Evolutionary conservation across 2,113 vertebrate genomes (phyloP).

Genomic region (Rallus limicola): DNA sequence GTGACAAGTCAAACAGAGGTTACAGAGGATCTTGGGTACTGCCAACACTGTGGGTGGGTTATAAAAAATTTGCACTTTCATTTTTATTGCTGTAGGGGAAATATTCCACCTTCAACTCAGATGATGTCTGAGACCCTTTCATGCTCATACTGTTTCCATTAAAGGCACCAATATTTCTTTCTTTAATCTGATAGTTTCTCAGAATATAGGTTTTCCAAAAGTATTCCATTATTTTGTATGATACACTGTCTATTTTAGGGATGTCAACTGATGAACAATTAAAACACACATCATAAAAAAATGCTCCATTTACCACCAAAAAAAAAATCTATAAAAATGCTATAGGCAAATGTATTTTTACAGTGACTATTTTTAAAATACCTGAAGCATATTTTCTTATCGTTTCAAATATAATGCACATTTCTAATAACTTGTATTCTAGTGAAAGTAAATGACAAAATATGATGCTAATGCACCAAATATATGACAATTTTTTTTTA

Average conservation of each 20-base stretch:
- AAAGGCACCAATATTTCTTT: not conserved
- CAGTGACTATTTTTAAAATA: not conserved
- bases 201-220: not conserved
- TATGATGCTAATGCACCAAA: not conserved
- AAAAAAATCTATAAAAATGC: not conserved
- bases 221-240: not conserved
- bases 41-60: not conserved
- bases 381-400: not conserved
- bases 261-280: not conserved
- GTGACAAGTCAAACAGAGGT: conserved; percentile 70
- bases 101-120: not conserved
- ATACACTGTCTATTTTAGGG: not conserved
- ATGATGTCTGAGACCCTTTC: not conserved
- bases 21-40: conserved; percentile 8
- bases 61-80: not conserved
- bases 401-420: not conserved
- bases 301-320: not conserved
- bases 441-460: not conserved
- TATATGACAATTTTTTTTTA: not conserved
- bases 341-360: not conserved
- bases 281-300: not conserved
- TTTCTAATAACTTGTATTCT: not conserved
- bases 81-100: conserved; percentile 14
- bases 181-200: not conserved
- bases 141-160: not conserved